A percentile compares a stretch with the other conserved stretches of the same genome.
Evolutionary conservation across 2,113 vertebrate species (phyloP).

Genomic region (Peromyscus leucopus): DNA sequence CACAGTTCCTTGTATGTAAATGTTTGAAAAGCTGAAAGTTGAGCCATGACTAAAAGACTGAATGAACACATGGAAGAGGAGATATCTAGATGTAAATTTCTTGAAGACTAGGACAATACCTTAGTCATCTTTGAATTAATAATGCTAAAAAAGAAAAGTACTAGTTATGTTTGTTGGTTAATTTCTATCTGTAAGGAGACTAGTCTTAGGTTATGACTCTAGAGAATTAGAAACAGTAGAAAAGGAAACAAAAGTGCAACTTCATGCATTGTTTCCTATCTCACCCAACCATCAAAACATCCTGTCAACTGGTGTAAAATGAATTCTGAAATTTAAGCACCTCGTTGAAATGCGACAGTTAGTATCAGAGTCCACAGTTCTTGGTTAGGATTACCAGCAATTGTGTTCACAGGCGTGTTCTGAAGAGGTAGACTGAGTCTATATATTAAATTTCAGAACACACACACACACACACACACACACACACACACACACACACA

Average conservation of each 20-base stretch:
- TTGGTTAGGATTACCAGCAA: background rate
- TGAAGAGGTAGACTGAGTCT: background rate
- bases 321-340: conserved; percentile 28
- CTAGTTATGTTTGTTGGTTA: background rate
- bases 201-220: background rate
- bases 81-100: background rate
- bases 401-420: background rate
- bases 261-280: background rate
- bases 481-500: too few relatives aligned
- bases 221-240: background rate
- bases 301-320: background rate
- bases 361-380: background rate
- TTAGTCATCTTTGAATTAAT: conserved; percentile 10
- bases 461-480: background rate
- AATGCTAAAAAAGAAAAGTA: background rate
- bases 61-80: background rate
- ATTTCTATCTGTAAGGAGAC: background rate
- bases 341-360: background rate
- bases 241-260: background rate
- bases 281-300: background rate
- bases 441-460: background rate
- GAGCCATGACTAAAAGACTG: conserved; percentile 1
- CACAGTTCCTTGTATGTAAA: background rate
- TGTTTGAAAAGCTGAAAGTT: background rate
- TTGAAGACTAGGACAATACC: background rate